These are phyloP conservation scores for Crematogaster levior DNA, from an alignment of 2,888 invertebrate genomes.

Conservation along the genomic window DNA sequence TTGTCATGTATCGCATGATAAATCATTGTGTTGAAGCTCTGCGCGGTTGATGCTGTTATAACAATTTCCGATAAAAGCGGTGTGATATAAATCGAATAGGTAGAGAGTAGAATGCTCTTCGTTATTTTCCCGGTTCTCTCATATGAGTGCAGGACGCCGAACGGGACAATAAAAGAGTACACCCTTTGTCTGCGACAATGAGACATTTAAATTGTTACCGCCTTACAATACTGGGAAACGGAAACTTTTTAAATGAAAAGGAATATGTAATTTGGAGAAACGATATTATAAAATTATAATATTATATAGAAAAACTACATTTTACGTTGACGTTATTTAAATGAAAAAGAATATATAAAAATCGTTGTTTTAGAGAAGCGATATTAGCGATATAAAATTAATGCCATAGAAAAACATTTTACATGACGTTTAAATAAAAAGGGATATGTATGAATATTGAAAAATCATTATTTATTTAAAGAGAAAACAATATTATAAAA, in stretches of 20 bases:
- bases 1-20: not conserved
- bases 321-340: not conserved
- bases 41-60: slow-evolving; percentile 25
- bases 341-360: not conserved
- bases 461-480: too few species aligned
- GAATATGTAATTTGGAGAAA: not conserved
- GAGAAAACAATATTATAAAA: too few species aligned
- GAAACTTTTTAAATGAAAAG: not conserved
- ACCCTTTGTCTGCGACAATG: slow-evolving; percentile 14
- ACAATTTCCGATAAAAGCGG: slow-evolving; percentile 32
- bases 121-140: slow-evolving; percentile 24
- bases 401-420: not conserved
- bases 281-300: not conserved
- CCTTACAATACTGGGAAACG: not conserved
- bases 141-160: not conserved
- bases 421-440: not conserved
- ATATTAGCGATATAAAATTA: not conserved
- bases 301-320: not conserved
- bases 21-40: not conserved
- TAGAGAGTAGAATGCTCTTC: not conserved
- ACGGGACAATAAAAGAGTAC: slow-evolving; percentile 37
- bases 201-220: slow-evolving; percentile 25
- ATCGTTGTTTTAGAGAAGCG: not conserved
- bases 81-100: slow-evolving; percentile 12
- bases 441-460: not conserved